Evolutionary conservation across 2,888 invertebrate genomes (phyloP), one percentile per base, ranked within the genome.

Genomic region (Agrotis ipsilon): DNA sequence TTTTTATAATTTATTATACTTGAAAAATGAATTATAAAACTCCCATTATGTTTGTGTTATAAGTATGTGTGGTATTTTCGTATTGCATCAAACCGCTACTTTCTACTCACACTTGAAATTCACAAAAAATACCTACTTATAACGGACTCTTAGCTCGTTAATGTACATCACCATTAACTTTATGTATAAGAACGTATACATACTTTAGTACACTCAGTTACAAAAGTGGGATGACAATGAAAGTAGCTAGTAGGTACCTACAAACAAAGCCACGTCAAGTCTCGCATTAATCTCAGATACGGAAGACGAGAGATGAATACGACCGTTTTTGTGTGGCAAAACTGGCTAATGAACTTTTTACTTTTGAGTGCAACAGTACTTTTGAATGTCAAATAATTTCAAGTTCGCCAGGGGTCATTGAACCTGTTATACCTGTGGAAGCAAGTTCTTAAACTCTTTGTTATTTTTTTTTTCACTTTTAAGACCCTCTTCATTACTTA

Each of bases 111-210:
- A 62, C 52, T 68, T 63, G 78, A 71, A 82, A 83, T 79, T 78
- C 65, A 72, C 63, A 85, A 77, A 86, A 86, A 82, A 57, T 71
- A 51, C 19, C 32, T 64, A 67, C 75, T 78, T 77, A 83, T 84
- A 84, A 85, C 84, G 81, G 85, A 67, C 48, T 55, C 19, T 52
- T 39, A 21, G 39, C 52, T 65, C 18, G 49, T 69, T 82, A 82
- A 77, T 83, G 80, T 61, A 61, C 67, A 62, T 54, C 24, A 63
- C 68, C 78, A 80, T 80, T 75, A 81, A 16, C 67, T 68, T 73
- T 62, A 77, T 59, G 68, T 81, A 32, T 39, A 39, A 78, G 84
- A 82, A 82, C 84, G 71, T 68, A 32, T 45, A 45, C 45, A 63
- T 59, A 63, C 65, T 68, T 49, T 39, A 71, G 39, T 83, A 63